These are phyloP conservation scores for Bombus impatiens DNA, from an alignment of 1,140 invertebrate species.

Conservation along the genomic window DNA sequence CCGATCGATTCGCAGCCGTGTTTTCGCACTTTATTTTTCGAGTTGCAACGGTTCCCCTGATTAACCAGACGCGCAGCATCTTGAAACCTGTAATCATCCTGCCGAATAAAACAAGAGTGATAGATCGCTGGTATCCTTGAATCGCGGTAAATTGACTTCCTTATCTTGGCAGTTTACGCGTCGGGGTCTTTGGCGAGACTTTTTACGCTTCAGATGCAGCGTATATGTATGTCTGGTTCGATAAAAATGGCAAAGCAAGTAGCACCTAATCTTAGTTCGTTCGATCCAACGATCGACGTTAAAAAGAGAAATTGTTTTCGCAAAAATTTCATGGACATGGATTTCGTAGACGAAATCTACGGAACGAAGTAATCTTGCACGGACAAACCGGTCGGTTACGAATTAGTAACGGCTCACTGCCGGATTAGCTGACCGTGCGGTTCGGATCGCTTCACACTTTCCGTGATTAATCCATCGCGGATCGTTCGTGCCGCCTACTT, in stretches of 20 bases:
- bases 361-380: not conserved
- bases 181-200: not conserved
- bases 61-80: not conserved
- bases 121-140: slow-evolving; percentile 5
- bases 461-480: slow-evolving; percentile 74
- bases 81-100: not conserved
- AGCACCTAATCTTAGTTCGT: not conserved
- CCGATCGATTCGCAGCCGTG: slow-evolving; percentile 22
- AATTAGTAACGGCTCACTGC: slow-evolving; percentile 66
- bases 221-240: not conserved
- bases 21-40: slow-evolving; percentile 34
- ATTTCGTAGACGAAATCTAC: not conserved
- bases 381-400: slow-evolving; percentile 32
- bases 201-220: accelerated
- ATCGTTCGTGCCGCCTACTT: slow-evolving; percentile 68
- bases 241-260: not conserved
- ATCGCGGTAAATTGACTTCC: not conserved
- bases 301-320: too few relatives aligned
- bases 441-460: slow-evolving; percentile 68
- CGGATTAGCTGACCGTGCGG: slow-evolving; percentile 43
- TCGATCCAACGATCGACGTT: not conserved
- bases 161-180: not conserved
- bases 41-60: not conserved
- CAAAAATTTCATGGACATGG: not conserved
- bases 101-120: slow-evolving; percentile 1